These are phyloP conservation scores for Gambelia wislizenii DNA, from an alignment of 2,797 vertebrate genomes.

Conservation along the genomic window DNA sequence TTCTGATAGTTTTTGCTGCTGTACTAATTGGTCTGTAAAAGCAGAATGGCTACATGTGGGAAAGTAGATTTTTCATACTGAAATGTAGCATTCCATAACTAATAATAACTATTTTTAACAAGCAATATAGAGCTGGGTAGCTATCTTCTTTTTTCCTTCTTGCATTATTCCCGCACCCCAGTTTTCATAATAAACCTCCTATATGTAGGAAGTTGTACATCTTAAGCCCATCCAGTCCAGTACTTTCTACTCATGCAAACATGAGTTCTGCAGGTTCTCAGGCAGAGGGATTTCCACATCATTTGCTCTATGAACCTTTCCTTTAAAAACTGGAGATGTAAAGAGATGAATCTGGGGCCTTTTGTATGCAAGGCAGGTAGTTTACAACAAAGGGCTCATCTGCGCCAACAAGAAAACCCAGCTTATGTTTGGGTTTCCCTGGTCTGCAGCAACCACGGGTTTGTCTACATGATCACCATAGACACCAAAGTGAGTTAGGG, in stretches of 20 bases:
- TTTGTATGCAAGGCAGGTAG: not conserved
- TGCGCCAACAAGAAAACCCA: too few species aligned
- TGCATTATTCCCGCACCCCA: not conserved
- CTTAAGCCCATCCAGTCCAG: not conserved
- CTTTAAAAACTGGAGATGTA: not conserved
- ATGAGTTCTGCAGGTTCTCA: not conserved
- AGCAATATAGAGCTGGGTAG: not conserved
- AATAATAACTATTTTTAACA: conserved; percentile 18
- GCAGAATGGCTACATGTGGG: conserved; percentile 12
- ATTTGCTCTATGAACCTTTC: not conserved
- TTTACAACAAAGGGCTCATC: not conserved
- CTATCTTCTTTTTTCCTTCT: not conserved
- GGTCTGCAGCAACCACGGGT: too few species aligned
- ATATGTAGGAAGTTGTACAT: not conserved
- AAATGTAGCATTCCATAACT: conserved; percentile 13
- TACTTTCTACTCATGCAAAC: not conserved
- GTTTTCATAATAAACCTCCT: not conserved
- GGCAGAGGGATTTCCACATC: not conserved
- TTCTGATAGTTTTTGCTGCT: conserved; percentile 44
- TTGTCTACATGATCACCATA: too few species aligned
- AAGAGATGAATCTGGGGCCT: not conserved
- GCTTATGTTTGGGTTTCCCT: too few species aligned
- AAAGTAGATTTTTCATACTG: conserved; percentile 18
- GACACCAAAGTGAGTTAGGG: too few species aligned
- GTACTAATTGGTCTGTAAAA: conserved; percentile 42